Evolutionary conservation across 2,797 vertebrate genomes (phyloP).

Genomic region (Sardinella longiceps): DNA sequence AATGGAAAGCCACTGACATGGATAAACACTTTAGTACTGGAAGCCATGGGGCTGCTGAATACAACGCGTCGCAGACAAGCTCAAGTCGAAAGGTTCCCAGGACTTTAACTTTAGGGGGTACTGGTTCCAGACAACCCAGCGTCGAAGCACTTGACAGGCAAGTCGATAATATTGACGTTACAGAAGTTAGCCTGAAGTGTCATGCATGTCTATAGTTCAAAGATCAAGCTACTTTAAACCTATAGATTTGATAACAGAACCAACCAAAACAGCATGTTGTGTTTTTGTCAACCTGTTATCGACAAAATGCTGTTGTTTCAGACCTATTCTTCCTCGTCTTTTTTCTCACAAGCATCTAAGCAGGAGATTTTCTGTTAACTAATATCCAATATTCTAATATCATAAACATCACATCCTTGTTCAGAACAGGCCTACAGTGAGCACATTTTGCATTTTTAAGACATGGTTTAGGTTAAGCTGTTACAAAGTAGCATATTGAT

Average conservation of each 20-base stretch:
- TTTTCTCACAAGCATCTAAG: background rate
- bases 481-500: too few relatives aligned
- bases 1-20: constrained; percentile 23
- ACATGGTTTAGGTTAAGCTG: too few relatives aligned
- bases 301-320: too few relatives aligned
- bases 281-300: background rate
- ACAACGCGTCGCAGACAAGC: background rate
- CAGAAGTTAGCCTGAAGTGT: background rate
- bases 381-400: too few relatives aligned
- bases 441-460: too few relatives aligned
- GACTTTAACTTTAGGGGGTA: background rate
- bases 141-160: constrained; percentile 47
- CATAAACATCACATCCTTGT: too few relatives aligned
- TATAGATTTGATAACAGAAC: background rate
- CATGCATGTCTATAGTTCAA: background rate
- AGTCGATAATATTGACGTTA: background rate
- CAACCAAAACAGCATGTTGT: background rate
- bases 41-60: background rate
- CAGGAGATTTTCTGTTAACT: background rate
- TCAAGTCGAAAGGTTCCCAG: constrained; percentile 29
- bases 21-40: constrained; percentile 39
- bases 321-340: background rate
- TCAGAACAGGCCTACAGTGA: too few relatives aligned
- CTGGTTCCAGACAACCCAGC: constrained; percentile 28
- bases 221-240: background rate